phyloP scores from a whole-genome alignment of 2,888 invertebrate species.

The Ferdinandea cuprea region DNA sequence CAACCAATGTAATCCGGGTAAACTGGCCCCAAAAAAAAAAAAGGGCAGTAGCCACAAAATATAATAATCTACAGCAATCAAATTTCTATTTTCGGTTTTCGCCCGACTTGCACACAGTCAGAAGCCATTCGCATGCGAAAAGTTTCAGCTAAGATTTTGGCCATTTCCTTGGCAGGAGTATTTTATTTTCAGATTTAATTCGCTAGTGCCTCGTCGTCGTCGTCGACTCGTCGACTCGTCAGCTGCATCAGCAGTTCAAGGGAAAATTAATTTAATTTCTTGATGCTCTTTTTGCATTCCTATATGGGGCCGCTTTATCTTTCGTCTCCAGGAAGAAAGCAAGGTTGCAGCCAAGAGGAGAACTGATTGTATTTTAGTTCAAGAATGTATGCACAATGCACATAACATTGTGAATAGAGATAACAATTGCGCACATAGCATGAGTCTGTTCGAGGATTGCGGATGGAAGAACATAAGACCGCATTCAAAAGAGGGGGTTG shows the following conservation, averaged over 20 bases:
- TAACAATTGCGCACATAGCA: conserved; percentile 36
- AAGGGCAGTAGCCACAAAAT: conserved; percentile 48
- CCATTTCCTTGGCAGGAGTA: too few relatives aligned
- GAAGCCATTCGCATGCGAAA: conserved; percentile 22
- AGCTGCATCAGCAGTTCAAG: conserved; percentile 26
- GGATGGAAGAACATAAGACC: conserved; percentile 11
- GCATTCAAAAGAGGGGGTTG: conserved; percentile 44
- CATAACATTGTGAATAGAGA: conserved; percentile 35
- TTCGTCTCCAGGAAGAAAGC: conserved; percentile 51
- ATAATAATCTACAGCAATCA: conserved; percentile 67
- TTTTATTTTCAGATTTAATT: conserved; percentile 48
- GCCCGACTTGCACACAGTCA: conserved; percentile 19
- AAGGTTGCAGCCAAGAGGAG: conserved; percentile 43
- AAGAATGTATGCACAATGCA: conserved; percentile 25
- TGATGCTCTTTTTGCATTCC: conserved; percentile 59
- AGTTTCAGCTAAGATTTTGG: conserved; percentile 11
- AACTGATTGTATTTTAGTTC: conserved; percentile 32
- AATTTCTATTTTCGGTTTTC: conserved; percentile 55
- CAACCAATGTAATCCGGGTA: not conserved
- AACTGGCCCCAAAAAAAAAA: not conserved
- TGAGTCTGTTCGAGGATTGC: conserved; percentile 14
- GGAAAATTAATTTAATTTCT: conserved; percentile 67
- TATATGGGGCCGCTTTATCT: conserved; percentile 57
- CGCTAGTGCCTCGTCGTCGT: too few relatives aligned
- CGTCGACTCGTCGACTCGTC: too few relatives aligned